These are phyloP conservation scores for Amblyjoppa fuscipennis DNA, from an alignment of 2,888 invertebrate species.

Conservation along the genomic window DNA sequence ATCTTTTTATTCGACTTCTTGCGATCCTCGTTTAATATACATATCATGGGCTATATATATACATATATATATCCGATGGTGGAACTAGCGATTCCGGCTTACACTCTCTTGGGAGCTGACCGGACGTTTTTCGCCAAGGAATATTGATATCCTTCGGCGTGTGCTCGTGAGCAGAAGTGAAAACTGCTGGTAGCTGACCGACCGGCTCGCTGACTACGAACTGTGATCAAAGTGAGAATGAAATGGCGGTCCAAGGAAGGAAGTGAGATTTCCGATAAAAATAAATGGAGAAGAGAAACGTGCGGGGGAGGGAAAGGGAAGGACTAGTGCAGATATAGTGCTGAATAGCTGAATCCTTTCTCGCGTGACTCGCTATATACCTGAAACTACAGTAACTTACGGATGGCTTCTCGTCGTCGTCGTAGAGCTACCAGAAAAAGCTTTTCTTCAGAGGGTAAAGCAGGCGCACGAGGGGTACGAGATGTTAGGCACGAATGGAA, in stretches of 20 bases:
- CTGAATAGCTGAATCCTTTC: slow-evolving; percentile 62
- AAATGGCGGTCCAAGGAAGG: slow-evolving; percentile 57
- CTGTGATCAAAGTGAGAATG: slow-evolving; percentile 19
- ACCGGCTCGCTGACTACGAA: slow-evolving; percentile 28
- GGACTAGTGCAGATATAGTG: slow-evolving; percentile 48
- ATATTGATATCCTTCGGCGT: slow-evolving; percentile 77
- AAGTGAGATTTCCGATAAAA: slow-evolving; percentile 64
- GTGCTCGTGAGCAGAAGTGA: slow-evolving; percentile 46
- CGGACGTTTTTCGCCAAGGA: slow-evolving; percentile 77
- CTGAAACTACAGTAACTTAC: slow-evolving; percentile 43
- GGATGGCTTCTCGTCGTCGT: slow-evolving; percentile 50
- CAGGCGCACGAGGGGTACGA: slow-evolving; percentile 51
- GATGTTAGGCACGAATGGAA: slow-evolving; percentile 72
- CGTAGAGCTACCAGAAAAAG: slow-evolving; percentile 30
- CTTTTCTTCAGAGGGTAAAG: slow-evolving; percentile 38
- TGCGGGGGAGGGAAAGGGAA: slow-evolving; percentile 25
- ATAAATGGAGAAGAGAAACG: slow-evolving; percentile 49
- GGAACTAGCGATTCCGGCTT: slow-evolving; percentile 47
- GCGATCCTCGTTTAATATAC: slow-evolving; percentile 15
- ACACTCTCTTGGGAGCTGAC: slow-evolving; percentile 75
- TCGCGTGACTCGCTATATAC: slow-evolving; percentile 45
- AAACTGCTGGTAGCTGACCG: slow-evolving; percentile 54
- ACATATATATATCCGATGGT: background rate
- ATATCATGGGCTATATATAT: slow-evolving; percentile 24
- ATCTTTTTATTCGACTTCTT: slow-evolving; percentile 2